Base-by-base conservation (phyloP, 2,888 invertebrate species). In the Drepanosiphum platanoidis region DNA sequence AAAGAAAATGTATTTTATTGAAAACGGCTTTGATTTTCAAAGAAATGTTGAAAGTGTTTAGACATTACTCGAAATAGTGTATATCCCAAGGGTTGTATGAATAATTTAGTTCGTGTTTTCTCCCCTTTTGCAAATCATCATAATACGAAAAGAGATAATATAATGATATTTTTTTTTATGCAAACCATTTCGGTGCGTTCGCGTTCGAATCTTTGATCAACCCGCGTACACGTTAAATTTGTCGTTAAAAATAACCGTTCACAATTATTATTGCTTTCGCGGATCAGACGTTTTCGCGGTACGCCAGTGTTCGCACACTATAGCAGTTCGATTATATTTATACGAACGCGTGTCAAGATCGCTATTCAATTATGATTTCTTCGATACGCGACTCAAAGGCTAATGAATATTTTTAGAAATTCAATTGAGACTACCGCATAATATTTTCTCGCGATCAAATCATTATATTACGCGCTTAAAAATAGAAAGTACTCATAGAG, bases 41-140 rank as follows among this genome's bases (percentile, higher is more conserved):
- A 79, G 66, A 66, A 79, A 79, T 32, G 66, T 66, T 42, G 78
- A 78, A 66, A 79, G 78, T 79, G 42, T 66, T 66, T 79, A 79
- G 42, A 66, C 13, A 66, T 79, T 79, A 46, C 32, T 32, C 22
- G 42, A n/a, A 66, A 42, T 66, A 15, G 42, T 46, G 66, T 42
- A 42, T 61, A 30, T 79, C 66, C 78, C 42, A 32, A 9, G 42
- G 78, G 42, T 46, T 78, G 30, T 64, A 64, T 64, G 78, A 64
- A 79, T 79, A 79, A 66, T 79, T 66, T 79, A 66, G 42, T 66
- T 64, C 42, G 42, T 64, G 30, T 42, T 64, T 66, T 79, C 42
- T 66, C 42, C 66, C 30, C 64, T 66, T 66, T 79, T 66, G 66
- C 13, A 66, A 79, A 66, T 79, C 78, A 42, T 66, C 66, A 66